phyloP scores from a whole-genome alignment of 2,888 invertebrate genomes.

The Monopis laevigella region DNA sequence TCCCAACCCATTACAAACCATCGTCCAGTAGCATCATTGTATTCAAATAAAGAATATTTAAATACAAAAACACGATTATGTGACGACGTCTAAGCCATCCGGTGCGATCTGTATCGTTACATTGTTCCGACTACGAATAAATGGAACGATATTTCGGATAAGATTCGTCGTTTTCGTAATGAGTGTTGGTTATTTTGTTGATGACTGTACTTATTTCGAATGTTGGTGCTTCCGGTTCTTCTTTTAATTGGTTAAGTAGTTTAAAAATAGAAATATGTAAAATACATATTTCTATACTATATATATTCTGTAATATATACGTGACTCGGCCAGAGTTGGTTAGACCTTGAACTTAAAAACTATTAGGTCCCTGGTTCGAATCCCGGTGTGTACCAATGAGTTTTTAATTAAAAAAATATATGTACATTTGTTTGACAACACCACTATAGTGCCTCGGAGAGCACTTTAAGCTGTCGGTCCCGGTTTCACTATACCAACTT shows the following conservation, averaged over 20 bases:
- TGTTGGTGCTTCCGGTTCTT: constrained; percentile 50
- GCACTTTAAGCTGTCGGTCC: too few species aligned
- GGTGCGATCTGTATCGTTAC: constrained; percentile 8
- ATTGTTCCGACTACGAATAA: constrained; percentile 6
- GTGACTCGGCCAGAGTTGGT: too few species aligned
- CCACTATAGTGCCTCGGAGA: too few species aligned
- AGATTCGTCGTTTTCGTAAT: constrained; percentile 6
- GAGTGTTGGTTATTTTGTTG: constrained; percentile 20
- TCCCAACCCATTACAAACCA: constrained; percentile 44
- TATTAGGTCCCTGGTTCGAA: too few species aligned
- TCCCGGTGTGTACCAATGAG: too few species aligned
- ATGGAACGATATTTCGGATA: constrained; percentile 4
- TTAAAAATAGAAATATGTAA: background rate
- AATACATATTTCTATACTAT: too few species aligned
- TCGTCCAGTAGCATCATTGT: constrained; percentile 57
- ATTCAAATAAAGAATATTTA: constrained; percentile 59
- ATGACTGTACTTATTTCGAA: constrained; percentile 43
- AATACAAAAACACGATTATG: constrained; percentile 66
- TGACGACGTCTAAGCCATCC: constrained; percentile 35
- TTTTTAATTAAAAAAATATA: too few species aligned
- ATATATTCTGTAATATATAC: too few species aligned
- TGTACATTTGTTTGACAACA: too few species aligned
- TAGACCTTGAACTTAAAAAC: too few species aligned
- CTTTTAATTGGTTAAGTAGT: too few species aligned
- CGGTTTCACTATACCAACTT: too few species aligned